Conservation (phyloP, 2,888 invertebrate species). For the Aricia artaxerxes region DNA sequence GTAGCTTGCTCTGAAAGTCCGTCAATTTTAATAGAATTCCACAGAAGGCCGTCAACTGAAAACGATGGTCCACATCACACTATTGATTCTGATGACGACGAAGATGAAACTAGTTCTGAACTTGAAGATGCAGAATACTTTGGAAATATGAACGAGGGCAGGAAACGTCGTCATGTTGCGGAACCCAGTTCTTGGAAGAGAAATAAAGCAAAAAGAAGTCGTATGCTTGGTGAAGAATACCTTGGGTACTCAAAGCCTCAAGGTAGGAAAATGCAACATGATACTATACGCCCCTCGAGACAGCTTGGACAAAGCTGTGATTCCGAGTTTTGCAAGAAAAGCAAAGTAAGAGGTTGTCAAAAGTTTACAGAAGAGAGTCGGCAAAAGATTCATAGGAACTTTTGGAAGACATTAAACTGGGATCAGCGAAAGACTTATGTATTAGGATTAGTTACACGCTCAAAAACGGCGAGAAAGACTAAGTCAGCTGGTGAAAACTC, state of each 20-base stretch:
- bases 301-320: constrained; percentile 34
- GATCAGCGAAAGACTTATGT: constrained; percentile 41
- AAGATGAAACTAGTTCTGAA: too few species aligned
- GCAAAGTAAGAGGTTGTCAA: constrained; percentile 36
- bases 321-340: constrained; percentile 41
- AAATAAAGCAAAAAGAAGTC: constrained; percentile 1
- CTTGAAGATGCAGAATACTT: too few species aligned
- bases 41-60: too few species aligned
- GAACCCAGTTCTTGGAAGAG: not conserved
- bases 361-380: constrained; percentile 39
- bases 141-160: too few species aligned
- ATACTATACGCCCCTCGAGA: constrained; percentile 17
- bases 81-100: too few species aligned
- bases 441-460: constrained; percentile 30
- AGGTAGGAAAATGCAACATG: constrained; percentile 14
- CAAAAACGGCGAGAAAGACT: constrained; percentile 33
- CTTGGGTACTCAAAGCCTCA: constrained; percentile 41
- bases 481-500: constrained; percentile 24
- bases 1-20: too few species aligned
- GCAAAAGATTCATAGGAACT: constrained; percentile 37
- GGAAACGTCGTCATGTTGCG: too few species aligned
- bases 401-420: constrained; percentile 44
- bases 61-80: too few species aligned
- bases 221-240: constrained; percentile 1
- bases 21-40: too few species aligned